phyloP scores from a whole-genome alignment of 1,140 invertebrate genomes.

The Pseudoatta argentina region DNA sequence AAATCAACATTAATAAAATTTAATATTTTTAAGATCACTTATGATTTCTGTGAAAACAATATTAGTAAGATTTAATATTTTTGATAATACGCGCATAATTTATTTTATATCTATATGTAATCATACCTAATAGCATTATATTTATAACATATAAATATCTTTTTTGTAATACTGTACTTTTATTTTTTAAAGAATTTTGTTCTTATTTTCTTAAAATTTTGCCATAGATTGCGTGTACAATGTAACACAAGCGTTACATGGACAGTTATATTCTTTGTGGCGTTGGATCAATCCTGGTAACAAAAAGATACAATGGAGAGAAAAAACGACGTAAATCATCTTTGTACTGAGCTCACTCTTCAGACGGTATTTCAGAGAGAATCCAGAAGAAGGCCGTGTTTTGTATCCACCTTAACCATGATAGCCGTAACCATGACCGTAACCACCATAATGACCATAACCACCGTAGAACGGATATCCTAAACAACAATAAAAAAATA shows the following conservation, averaged over 20 bases:
- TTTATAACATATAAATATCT: neutral
- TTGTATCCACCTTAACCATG: conserved; percentile 62
- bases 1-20: conserved; percentile 5
- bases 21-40: neutral
- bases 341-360: conserved; percentile 21
- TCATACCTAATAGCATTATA: conserved; percentile 6
- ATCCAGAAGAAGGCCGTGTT: conserved; percentile 20
- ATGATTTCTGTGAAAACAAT: neutral
- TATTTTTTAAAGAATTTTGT: conserved; percentile 16
- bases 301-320: conserved; percentile 11
- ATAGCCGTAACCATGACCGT: conserved; percentile 64
- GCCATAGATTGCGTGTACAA: neutral
- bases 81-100: neutral
- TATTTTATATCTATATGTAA: conserved; percentile 26
- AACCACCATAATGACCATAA: conserved; percentile 73
- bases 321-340: conserved; percentile 22
- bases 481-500: conserved; percentile 56
- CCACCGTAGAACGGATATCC: conserved; percentile 68
- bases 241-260: neutral
- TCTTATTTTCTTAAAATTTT: conserved; percentile 3
- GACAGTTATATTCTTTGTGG: neutral
- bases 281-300: neutral
- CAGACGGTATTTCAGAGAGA: neutral
- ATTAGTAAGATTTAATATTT: conserved; percentile 31
- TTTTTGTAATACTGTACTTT: neutral